phyloP scores from a whole-genome alignment of 1,140 invertebrate species.

The Halictus rubicundus region DNA sequence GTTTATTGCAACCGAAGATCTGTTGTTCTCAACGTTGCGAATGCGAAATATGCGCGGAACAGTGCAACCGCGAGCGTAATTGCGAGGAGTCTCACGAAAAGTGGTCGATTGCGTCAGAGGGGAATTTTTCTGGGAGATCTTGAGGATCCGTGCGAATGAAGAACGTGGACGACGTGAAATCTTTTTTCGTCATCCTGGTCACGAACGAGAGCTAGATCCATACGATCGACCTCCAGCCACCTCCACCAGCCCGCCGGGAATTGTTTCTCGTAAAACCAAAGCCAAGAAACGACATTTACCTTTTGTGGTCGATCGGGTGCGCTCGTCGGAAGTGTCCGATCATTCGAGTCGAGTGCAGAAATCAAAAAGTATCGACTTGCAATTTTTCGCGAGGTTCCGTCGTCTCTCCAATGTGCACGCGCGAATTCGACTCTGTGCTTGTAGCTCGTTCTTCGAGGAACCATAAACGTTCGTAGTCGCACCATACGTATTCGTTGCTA shows the following conservation, averaged over 20 bases:
- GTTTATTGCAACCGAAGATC: too few relatives aligned
- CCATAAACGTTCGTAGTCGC: background rate
- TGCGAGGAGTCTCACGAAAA: background rate
- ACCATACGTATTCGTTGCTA: background rate
- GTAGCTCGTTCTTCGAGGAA: too few relatives aligned
- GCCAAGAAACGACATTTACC: constrained; percentile 63
- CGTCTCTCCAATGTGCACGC: too few relatives aligned
- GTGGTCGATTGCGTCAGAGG: background rate
- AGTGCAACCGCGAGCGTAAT: background rate
- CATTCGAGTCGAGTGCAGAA: too few relatives aligned
- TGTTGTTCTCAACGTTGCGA: too few relatives aligned
- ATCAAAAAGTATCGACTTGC: too few relatives aligned
- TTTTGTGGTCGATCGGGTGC: constrained; percentile 54
- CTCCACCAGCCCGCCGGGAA: constrained; percentile 47
- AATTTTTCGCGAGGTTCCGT: background rate
- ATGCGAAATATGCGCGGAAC: too few relatives aligned
- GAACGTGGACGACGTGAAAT: constrained; percentile 46
- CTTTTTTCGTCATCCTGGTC: constrained; percentile 65
- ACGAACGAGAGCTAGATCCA: constrained; percentile 75
- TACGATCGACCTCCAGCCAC: constrained; percentile 68
- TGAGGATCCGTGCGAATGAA: constrained; percentile 3
- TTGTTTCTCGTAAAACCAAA: constrained; percentile 59
- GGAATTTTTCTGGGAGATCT: background rate
- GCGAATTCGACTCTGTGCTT: too few relatives aligned
- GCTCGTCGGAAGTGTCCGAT: constrained; percentile 11